These are phyloP conservation scores for Argyresthia goedartella DNA, from an alignment of 2,888 invertebrate genomes.

Conservation along the genomic window DNA sequence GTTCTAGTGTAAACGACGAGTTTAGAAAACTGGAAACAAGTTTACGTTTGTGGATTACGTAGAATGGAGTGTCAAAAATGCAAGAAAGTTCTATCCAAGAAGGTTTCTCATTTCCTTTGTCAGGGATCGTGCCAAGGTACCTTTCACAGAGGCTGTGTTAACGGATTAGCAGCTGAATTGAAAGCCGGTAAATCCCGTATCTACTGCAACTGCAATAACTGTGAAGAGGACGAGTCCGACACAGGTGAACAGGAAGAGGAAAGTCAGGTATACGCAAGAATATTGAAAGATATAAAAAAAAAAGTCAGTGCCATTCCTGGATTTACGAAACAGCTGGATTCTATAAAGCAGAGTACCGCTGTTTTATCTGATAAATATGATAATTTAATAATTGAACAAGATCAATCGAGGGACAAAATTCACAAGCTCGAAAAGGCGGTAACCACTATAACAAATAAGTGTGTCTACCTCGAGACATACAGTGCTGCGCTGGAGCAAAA, in stretches of 20 bases:
- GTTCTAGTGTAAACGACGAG: too few relatives aligned
- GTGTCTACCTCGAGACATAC: neutral
- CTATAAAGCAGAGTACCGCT: neutral
- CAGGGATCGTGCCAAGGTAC: conserved; percentile 9
- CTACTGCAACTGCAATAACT: conserved; percentile 12
- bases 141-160: conserved; percentile 11
- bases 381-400: neutral
- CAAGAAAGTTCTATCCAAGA: conserved; percentile 5
- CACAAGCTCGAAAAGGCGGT: neutral
- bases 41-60: too few relatives aligned
- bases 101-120: conserved; percentile 10
- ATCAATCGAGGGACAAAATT: neutral
- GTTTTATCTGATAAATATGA: neutral
- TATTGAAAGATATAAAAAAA: neutral
- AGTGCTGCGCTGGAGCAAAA: neutral
- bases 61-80: conserved; percentile 9
- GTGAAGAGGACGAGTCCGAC: conserved; percentile 9
- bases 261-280: too few relatives aligned
- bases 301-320: conserved; percentile 8
- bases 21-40: too few relatives aligned
- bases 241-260: conserved; percentile 6
- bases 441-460: neutral
- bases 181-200: conserved; percentile 5
- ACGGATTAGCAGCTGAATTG: conserved; percentile 8
- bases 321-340: conserved; percentile 11